phyloP scores from a whole-genome alignment of 1,140 invertebrate genomes.

The Drosophila suzukii region DNA sequence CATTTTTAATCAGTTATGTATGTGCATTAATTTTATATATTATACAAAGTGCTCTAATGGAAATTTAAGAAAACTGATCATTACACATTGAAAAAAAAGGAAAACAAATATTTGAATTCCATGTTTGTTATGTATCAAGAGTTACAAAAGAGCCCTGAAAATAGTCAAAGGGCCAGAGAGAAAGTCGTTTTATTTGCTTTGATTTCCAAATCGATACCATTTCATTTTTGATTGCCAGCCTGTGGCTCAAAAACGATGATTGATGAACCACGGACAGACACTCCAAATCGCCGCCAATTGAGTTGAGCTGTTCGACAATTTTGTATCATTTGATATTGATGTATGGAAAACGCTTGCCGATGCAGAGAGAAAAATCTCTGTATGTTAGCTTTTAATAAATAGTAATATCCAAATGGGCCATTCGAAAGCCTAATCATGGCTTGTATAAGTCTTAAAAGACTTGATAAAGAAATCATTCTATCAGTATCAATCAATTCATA shows the following conservation, averaged over 20 bases:
- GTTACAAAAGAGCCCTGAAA: neutral
- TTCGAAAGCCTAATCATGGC: neutral
- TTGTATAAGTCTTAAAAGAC: neutral
- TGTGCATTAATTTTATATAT: neutral
- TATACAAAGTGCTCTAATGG: neutral
- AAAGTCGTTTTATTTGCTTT: conserved; percentile 11
- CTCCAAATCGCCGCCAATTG: neutral
- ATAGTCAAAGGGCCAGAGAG: neutral
- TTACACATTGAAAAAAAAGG: too few relatives aligned
- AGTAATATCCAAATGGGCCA: neutral
- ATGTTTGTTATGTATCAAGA: too few relatives aligned
- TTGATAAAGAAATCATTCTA: too few relatives aligned
- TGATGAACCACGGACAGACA: conserved; percentile 7
- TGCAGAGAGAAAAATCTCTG: neutral
- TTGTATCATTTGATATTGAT: conserved; percentile 8
- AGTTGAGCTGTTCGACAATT: conserved; percentile 1
- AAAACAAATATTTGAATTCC: too few relatives aligned
- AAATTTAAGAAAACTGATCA: neutral
- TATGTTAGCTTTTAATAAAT: neutral
- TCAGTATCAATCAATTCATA: too few relatives aligned
- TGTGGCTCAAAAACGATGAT: conserved; percentile 1
- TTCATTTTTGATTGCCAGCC: conserved; percentile 8
- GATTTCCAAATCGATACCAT: neutral
- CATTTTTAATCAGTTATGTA: conserved; percentile 1
- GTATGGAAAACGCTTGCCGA: neutral